Conservation (phyloP, 2,888 invertebrate species). For the Heliconius aoede region DNA sequence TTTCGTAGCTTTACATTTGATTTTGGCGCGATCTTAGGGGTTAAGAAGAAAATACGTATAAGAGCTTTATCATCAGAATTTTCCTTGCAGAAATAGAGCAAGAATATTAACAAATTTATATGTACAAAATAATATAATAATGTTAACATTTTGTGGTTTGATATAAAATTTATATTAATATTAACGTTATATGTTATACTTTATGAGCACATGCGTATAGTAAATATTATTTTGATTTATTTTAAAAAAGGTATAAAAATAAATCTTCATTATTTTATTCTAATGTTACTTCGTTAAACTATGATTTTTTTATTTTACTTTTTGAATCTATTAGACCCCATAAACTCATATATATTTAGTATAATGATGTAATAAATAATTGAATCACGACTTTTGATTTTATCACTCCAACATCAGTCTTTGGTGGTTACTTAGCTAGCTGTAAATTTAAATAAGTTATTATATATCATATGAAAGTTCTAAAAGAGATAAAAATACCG, state of each 20-base stretch:
- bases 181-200: not conserved
- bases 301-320: no score
- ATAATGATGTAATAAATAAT: no score
- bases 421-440: no score
- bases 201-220: no score
- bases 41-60: not conserved
- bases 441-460: not conserved
- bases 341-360: no score
- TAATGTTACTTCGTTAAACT: no score
- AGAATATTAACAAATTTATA: slow-evolving; percentile 6
- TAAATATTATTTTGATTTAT: no score
- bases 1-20: not conserved
- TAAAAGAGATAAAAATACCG: not conserved
- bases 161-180: not conserved
- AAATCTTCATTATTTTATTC: no score
- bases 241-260: no score
- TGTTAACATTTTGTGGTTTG: not conserved
- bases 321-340: no score
- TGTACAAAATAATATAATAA: not conserved
- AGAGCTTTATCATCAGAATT: not conserved
- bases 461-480: not conserved
- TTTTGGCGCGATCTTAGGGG: not conserved
- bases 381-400: no score
- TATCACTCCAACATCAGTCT: no score
- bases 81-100: not conserved